Evolutionary conservation across 64 coral and sea anemone genomes (phyloP), one percentile per base, ranked within the genome.

Genomic region (Trachythela sp.): DNA sequence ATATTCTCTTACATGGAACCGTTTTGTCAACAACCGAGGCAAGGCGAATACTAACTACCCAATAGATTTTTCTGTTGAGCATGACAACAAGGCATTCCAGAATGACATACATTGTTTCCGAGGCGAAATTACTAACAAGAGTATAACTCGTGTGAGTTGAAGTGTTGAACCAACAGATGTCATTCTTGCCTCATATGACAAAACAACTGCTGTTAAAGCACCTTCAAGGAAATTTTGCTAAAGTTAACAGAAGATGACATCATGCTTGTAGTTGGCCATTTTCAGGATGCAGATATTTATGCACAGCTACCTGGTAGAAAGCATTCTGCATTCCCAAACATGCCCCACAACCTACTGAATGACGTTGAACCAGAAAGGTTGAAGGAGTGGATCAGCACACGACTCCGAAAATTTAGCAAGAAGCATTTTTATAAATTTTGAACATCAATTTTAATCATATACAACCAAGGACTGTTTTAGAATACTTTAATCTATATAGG

Each of bases 11-110:
- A 89, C 38, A 5, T 93, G 92, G 87, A 93, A 93, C 30, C 43
- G 92, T 6, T 93, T 93, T 93, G 92, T 89, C 0, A 93, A 93
- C 45, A 38, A 93, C 18, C 83, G 85, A 31, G 92, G 83, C 5
- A 30, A 89, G n/a, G 1, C 27, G 24, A 83, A 93, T 31, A 56
- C 87, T 22, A 93, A 94, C 51, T 45, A 84, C 31, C 88, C 92
- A 26, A 94, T 94, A 88, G 88, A 94, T 70, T 52, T 90, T 13
- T 45, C 40, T 2, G 38, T 94, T 18, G 88, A 90, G 29, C 92
- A 94, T 87, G 92, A 94, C 22, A 94, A 92, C 70, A 92, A 92
- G 56, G 10, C 0, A 2, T 95, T 95, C 42, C 90, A 92, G 88
- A 92, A 86, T 45, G 94, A 95, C 42, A 18, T 8, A 17, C 94